These are phyloP conservation scores for Stenolophus ochropezus DNA, from an alignment of 2,888 invertebrate genomes.

Conservation along the genomic window DNA sequence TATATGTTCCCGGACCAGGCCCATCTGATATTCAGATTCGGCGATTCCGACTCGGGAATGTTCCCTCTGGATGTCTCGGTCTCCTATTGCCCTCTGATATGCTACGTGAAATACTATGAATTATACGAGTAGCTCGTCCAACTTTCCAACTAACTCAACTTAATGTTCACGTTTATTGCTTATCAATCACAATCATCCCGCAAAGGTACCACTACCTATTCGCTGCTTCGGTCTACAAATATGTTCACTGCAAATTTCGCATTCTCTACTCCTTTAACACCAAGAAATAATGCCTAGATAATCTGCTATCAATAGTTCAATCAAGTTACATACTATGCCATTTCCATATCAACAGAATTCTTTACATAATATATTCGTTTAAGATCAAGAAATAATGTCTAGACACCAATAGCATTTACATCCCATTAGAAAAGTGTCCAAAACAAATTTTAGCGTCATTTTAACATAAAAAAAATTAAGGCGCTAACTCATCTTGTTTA, in stretches of 20 bases:
- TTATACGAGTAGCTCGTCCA: neutral
- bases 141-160: neutral
- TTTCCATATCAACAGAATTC: no score
- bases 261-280: no score
- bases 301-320: no score
- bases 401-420: no score
- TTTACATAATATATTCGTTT: no score
- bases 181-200: neutral
- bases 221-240: neutral
- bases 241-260: neutral
- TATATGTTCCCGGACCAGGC: conserved; percentile 32
- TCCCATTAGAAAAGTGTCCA: no score
- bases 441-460: no score
- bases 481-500: no score
- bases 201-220: neutral
- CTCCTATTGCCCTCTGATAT: conserved; percentile 15
- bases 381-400: no score
- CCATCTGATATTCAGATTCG: conserved; percentile 35
- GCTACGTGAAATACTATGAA: conserved; percentile 6
- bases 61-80: conserved; percentile 23
- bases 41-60: conserved; percentile 29
- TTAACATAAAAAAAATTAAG: no score
- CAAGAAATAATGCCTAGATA: no score
- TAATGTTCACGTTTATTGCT: neutral
- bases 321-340: no score